Percentiles rank a stretch among this genome's conserved stretches.
Evolutionary conservation across 2,888 invertebrate genomes (phyloP).

Genomic region (Apodemia zela): DNA sequence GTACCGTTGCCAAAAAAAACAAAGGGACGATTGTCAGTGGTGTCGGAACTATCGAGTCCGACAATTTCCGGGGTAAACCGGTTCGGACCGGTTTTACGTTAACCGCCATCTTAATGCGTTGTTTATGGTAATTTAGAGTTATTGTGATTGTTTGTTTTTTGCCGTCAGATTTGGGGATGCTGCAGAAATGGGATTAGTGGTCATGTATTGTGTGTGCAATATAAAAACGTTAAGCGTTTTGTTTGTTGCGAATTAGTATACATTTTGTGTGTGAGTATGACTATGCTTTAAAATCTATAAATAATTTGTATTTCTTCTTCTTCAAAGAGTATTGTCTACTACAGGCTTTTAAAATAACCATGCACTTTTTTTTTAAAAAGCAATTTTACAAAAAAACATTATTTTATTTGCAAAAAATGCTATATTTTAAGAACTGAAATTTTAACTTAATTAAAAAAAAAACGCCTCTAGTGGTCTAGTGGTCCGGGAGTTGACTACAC

Average conservation of each 20-base stretch:
- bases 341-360: no score
- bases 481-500: no score
- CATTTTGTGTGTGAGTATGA: background rate
- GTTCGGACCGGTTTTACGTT: constrained; percentile 54
- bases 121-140: constrained; percentile 78
- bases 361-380: no score
- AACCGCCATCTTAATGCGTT: constrained; percentile 66
- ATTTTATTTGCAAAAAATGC: no score
- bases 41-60: constrained; percentile 57
- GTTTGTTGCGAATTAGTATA: constrained; percentile 2
- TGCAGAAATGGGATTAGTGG: constrained; percentile 61
- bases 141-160: constrained; percentile 57
- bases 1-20: constrained; percentile 54
- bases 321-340: no score
- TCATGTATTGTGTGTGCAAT: constrained; percentile 23
- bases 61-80: constrained; percentile 65
- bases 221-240: background rate
- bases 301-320: no score
- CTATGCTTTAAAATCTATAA: no score
- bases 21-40: constrained; percentile 59
- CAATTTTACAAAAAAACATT: no score
- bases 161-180: constrained; percentile 58
- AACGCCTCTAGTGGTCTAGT: no score
- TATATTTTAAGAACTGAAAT: no score
- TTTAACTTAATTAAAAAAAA: no score